Percentiles rank a stretch among this genome's conserved stretches.
Conservation (phyloP, 2,113 vertebrate species). For the Colossoma macropomum region DNA sequence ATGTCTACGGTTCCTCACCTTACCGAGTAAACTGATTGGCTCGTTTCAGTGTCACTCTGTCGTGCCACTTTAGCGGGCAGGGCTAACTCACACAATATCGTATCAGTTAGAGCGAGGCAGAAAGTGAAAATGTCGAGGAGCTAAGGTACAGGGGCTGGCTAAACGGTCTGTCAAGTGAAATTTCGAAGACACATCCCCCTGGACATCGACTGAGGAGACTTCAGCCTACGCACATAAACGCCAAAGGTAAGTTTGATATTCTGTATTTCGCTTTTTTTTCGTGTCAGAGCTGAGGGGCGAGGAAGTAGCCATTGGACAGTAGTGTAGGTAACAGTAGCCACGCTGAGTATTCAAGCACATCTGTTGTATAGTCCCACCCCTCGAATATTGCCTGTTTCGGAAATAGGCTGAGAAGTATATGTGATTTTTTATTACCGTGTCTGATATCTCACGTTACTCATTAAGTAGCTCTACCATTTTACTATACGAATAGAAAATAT, state of each 20-base stretch:
- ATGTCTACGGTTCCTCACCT: slow-evolving; percentile 58
- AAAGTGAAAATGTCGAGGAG: slow-evolving; percentile 89
- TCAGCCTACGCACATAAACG: not conserved
- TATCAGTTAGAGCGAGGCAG: slow-evolving; percentile 83
- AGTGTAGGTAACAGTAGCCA: not conserved
- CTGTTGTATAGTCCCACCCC: not conserved
- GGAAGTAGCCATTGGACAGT: not conserved
- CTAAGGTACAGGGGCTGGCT: slow-evolving; percentile 79
- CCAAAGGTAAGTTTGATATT: slow-evolving; percentile 46
- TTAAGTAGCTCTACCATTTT: too few relatives aligned
- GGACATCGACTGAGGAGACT: slow-evolving; percentile 22
- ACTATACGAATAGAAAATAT: too few relatives aligned
- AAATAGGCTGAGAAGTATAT: too few relatives aligned
- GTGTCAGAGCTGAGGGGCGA: not conserved
- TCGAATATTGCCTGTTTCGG: not conserved
- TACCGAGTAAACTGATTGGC: slow-evolving; percentile 74
- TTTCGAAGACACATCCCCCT: slow-evolving; percentile 47
- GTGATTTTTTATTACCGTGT: not conserved
- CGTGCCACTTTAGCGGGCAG: slow-evolving; percentile 69
- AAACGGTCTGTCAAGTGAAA: slow-evolving; percentile 72
- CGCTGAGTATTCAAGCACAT: not conserved
- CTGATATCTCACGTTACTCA: too few relatives aligned
- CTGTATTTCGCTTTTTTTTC: not conserved
- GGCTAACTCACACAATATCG: slow-evolving; percentile 70
- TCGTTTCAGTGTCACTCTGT: slow-evolving; percentile 66